phyloP scores from a whole-genome alignment of 2,888 invertebrate species.

The Malachius bipustulatus region DNA sequence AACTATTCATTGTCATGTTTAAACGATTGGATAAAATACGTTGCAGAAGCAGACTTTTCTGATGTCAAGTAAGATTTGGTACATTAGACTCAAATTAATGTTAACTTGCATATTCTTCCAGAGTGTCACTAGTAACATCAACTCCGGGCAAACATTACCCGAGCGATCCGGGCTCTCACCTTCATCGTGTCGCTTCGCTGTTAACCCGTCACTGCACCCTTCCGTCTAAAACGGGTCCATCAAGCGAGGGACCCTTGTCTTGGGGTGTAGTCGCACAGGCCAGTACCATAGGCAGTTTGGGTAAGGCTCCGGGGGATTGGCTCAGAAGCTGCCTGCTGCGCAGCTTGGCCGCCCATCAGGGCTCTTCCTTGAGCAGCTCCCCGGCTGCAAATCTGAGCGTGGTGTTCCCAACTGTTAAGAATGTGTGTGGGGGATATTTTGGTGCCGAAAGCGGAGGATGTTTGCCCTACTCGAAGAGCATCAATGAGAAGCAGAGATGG shows the following conservation, averaged over 20 bases:
- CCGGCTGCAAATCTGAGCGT: slow-evolving; percentile 45
- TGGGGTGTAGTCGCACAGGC: slow-evolving; percentile 66
- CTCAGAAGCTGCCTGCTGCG: slow-evolving; percentile 62
- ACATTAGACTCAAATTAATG: no score
- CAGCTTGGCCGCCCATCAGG: slow-evolving; percentile 44
- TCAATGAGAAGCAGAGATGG: slow-evolving; percentile 77
- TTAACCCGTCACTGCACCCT: slow-evolving; percentile 52
- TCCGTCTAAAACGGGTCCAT: slow-evolving; percentile 29
- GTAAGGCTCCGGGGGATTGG: slow-evolving; percentile 60
- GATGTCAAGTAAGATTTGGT: slow-evolving; percentile 66
- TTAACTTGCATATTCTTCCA: no score
- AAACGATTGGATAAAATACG: slow-evolving; percentile 58
- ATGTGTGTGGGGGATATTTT: slow-evolving; percentile 76
- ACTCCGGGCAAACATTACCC: slow-evolving; percentile 66
- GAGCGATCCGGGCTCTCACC: slow-evolving; percentile 30
- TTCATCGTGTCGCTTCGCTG: slow-evolving; percentile 47
- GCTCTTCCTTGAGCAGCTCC: slow-evolving; percentile 41
- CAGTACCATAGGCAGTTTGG: slow-evolving; percentile 83
- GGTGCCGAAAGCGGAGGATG: slow-evolving; percentile 77
- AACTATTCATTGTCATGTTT: slow-evolving; percentile 60
- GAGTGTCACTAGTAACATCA: slow-evolving; percentile 77
- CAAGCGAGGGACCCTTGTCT: slow-evolving; percentile 32
- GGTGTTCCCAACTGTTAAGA: slow-evolving; percentile 68
- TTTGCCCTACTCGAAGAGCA: slow-evolving; percentile 61
- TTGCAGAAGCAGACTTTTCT: slow-evolving; percentile 72